Base-by-base conservation (phyloP, 1,140 invertebrate genomes). In the Caenorhabditis remanei region DNA sequence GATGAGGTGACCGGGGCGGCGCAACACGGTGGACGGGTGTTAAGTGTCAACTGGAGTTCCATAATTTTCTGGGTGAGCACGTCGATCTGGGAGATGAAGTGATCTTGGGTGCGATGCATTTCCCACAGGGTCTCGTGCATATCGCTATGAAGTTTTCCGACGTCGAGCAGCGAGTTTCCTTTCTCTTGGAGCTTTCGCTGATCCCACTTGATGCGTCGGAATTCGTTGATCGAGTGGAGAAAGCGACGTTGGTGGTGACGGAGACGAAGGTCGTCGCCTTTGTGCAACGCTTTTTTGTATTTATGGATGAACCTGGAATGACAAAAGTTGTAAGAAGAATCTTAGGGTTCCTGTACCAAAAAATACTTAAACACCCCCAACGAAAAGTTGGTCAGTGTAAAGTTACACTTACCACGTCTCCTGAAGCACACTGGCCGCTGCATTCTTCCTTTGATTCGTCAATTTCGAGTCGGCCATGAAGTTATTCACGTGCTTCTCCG, bases 351-450 rank as follows among this genome's bases (percentile, higher is more conserved):
- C 58, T 13, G 7, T 9, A 3, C 14, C 4, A 85, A 21, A 56
- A 56, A 19, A 1, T 32, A 14, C n/a, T 13, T 2, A 67, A 67
- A 32, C 6, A 14, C 13, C 4, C n/a, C n/a, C 24, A 32, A 82
- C n/a, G n/a, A n/a, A 32, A 32, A 32, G 32, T 32, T 32, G 32
- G 32, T 32, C 32, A 32, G 32, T 32, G 32, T 2, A 2, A 32
- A 32, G 48, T 46, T 63, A 19, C 7, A 32, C 21, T 63, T 67
- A 91, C 94, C 94, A 94, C 0, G 94, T 94, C 89, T 94, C 94
- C 84, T 94, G 88, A 55, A 94, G 87, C 14, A 94, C 94, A 87
- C 93, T 94, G 24, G 94, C 94, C 65, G 94, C 94, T 41, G 94
- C 93, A 90, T 94, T 94, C 90, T 94, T 94, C 50, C 94, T 87